Base-by-base conservation (phyloP, 2,113 vertebrate genomes). In the Lampris megalopsis region DNA sequence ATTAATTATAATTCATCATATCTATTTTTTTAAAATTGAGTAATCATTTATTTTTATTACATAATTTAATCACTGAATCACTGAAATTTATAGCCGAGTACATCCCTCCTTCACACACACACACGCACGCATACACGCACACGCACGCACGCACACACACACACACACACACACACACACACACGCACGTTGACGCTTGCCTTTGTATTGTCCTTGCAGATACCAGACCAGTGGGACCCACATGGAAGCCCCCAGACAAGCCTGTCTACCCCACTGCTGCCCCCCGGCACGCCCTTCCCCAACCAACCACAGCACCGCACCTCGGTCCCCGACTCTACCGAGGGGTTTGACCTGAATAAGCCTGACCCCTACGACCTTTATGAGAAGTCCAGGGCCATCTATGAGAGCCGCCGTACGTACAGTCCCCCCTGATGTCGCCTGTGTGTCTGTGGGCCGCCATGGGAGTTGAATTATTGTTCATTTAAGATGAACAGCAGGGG, bases 281-380 rank as follows among this genome's bases (percentile, higher is more conserved):
- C 96, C 0, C 96, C 97, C 65, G 96, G 94, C 68, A 94, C 96
- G 9, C 94, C 96, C 57, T 97, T 97, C 79, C 95, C 96, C 41
- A 95, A 96, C 42, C 80, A 94, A 84, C 95, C 91, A 2, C 94
- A 93, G 92, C 98, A 97, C 91, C 95, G 97, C 91, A 96, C 96
- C 42, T 97, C 97, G 42, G 97, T 96, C 82, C 97, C 97, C 0
- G 98, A 99, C 89, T 97, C 97, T 90, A 92, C 96, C 60, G 98
- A 99, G 86, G 97, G 96, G 91, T 97, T 97, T 84, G 97, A 99
- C 89, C 96, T 97, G 42, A 95, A 96, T 91, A 99, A 98, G 92
- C 98, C 98, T 7, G 98, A 99, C 89, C 98, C 98, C 1, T 99
- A 99, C 5, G 97, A 99, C 93, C 96, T 99, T 83, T 99, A 99